Percentiles rank a stretch among this genome's conserved stretches.
These are phyloP conservation scores for Anthoscopus minutus DNA, from an alignment of 2,113 vertebrate species.

Conservation along the genomic window DNA sequence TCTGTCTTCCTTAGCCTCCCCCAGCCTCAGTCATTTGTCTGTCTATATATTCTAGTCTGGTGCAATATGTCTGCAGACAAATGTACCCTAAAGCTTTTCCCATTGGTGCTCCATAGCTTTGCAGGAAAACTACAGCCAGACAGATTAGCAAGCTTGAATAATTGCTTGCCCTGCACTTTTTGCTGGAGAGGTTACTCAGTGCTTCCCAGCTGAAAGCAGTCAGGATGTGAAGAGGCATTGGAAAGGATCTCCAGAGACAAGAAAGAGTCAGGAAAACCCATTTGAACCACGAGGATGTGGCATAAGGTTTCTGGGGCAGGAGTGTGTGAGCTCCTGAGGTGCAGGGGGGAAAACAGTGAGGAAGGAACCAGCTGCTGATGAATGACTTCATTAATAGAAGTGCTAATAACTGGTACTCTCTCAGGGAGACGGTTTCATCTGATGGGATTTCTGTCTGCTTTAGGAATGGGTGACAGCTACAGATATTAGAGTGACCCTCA, in stretches of 20 bases:
- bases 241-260: background rate
- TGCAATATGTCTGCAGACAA: background rate
- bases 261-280: background rate
- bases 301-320: background rate
- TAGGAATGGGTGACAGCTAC: constrained; percentile 98
- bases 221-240: background rate
- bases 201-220: background rate
- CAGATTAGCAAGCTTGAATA: background rate
- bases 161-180: background rate
- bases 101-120: background rate
- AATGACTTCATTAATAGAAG: background rate
- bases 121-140: background rate
- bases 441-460: background rate
- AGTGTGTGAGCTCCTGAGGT: accelerated
- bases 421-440: background rate
- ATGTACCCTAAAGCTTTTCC: background rate
- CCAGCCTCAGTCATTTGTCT: background rate
- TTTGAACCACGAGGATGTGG: background rate
- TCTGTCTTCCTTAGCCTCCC: background rate
- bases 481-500: constrained; percentile 93
- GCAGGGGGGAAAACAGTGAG: background rate
- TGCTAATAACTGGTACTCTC: background rate
- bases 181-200: background rate
- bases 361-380: background rate
- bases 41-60: background rate